Percentiles rank a stretch among this genome's conserved stretches.
Conservation (phyloP, 2,888 invertebrate species). For the Ectemnius cavifrons region DNA sequence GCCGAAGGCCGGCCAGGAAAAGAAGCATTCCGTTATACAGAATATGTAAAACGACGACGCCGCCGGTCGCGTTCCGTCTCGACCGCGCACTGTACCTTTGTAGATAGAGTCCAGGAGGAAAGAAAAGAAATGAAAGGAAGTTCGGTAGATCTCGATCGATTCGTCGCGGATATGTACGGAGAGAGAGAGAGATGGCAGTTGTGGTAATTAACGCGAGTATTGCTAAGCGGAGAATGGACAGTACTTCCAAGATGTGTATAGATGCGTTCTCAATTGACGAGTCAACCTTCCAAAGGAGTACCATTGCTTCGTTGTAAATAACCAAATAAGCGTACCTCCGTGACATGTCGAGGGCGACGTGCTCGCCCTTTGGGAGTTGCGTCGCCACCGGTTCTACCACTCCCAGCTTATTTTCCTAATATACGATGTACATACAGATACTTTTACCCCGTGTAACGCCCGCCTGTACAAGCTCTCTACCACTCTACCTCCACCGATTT, state of each 20-base stretch:
- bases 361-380: not conserved
- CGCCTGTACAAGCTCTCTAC: not conserved
- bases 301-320: conserved; percentile 51
- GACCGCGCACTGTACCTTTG: conserved; percentile 53
- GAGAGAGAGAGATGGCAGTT: not conserved
- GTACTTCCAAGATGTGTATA: no score
- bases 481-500: not conserved
- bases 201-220: no score
- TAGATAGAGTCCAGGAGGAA: conserved; percentile 38
- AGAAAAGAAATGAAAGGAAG: conserved; percentile 8
- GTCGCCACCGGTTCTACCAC: conserved; percentile 1
- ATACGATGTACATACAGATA: conserved; percentile 3
- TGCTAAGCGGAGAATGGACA: no score
- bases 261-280: no score
- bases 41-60: conserved; percentile 7
- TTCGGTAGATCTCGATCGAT: conserved; percentile 3
- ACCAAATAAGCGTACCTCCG: conserved; percentile 37
- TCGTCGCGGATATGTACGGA: not conserved
- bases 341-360: not conserved
- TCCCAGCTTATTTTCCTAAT: conserved; percentile 6
- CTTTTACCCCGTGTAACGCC: not conserved
- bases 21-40: conserved; percentile 1
- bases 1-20: not conserved
- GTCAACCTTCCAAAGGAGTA: conserved; percentile 3
- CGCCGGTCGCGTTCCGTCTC: conserved; percentile 53